These are phyloP conservation scores for Microcebus jonahi DNA, from an alignment of 2,113 vertebrate species.

Conservation along the genomic window DNA sequence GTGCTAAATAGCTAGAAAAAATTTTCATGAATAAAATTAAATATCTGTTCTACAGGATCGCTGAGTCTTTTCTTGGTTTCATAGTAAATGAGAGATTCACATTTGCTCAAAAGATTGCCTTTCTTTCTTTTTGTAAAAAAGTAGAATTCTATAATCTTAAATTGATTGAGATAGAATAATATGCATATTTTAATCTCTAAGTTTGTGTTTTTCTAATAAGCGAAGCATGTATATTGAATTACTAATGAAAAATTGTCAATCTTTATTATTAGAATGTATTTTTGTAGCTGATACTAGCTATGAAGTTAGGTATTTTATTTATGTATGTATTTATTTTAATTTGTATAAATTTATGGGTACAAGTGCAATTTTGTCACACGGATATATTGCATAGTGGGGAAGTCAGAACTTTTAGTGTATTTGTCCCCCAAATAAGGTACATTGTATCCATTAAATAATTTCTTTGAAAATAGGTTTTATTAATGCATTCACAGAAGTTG, in stretches of 20 bases:
- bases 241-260: background rate
- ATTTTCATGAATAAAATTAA: background rate
- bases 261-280: constrained; percentile 20
- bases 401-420: too few relatives aligned
- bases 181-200: background rate
- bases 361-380: too few relatives aligned
- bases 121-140: background rate
- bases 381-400: too few relatives aligned
- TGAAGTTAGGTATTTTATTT: background rate
- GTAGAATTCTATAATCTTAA: background rate
- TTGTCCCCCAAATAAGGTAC: too few relatives aligned
- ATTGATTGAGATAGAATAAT: background rate
- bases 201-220: background rate
- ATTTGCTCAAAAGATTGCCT: background rate
- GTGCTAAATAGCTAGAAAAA: background rate
- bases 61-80: background rate
- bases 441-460: too few relatives aligned
- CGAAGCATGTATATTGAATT: background rate
- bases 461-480: background rate
- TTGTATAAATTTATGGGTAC: too few relatives aligned
- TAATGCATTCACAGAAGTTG: background rate
- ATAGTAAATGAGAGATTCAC: background rate
- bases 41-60: background rate
- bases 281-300: background rate
- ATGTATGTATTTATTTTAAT: too few relatives aligned